Percentiles rank a stretch among this genome's conserved stretches.
phyloP scores from a whole-genome alignment of 2,888 invertebrate species.

The Lomographa bimaculata region DNA sequence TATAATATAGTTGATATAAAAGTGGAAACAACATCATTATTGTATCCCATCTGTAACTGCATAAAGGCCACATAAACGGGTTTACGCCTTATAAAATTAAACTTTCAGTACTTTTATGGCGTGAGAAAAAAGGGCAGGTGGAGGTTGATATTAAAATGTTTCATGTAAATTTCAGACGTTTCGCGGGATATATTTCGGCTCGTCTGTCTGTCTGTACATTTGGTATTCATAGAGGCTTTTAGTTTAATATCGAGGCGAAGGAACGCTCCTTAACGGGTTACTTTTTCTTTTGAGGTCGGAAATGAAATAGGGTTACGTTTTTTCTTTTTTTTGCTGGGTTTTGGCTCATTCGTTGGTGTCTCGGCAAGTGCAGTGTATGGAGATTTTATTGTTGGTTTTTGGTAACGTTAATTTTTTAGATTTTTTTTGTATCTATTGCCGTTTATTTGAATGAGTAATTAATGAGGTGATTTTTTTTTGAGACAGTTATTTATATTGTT shows the following conservation, averaged over 20 bases:
- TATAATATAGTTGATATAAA: no score
- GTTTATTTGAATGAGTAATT: no score
- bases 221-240: constrained; percentile 76
- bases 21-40: no score
- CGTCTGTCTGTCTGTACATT: constrained; percentile 70
- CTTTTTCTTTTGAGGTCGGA: constrained; percentile 30
- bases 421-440: no score
- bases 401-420: no score
- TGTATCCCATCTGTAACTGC: constrained; percentile 24
- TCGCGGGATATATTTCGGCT: constrained; percentile 69
- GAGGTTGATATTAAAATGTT: constrained; percentile 79
- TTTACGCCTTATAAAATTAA: constrained; percentile 54
- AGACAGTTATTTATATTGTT: no score
- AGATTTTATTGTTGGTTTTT: not conserved
- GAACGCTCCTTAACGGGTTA: constrained; percentile 35
- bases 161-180: constrained; percentile 80
- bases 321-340: constrained; percentile 7
- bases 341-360: no score
- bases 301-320: constrained; percentile 18
- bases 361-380: not conserved
- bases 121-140: constrained; percentile 80
- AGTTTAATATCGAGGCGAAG: constrained; percentile 65
- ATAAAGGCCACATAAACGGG: constrained; percentile 48
- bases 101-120: constrained; percentile 64
- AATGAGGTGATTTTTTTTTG: no score